phyloP scores from a whole-genome alignment of 1,140 invertebrate species.

The Drosophila teissieri region DNA sequence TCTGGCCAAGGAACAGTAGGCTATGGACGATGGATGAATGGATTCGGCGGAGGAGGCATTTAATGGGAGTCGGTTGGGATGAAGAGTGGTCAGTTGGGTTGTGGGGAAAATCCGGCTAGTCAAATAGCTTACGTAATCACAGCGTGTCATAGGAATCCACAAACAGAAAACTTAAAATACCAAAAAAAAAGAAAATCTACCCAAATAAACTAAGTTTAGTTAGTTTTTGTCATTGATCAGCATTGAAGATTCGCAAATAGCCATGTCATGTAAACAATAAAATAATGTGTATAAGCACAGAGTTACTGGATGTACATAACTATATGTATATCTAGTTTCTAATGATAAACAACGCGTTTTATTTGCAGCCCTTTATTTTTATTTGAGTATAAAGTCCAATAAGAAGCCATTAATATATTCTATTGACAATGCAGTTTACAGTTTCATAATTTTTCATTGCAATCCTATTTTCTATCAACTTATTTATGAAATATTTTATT shows the following conservation, averaged over 20 bases:
- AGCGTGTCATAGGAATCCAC: slow-evolving; percentile 21
- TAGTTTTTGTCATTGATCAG: slow-evolving; percentile 33
- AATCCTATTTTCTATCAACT: neutral
- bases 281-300: slow-evolving; percentile 5
- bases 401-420: no score
- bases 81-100: slow-evolving; percentile 9
- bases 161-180: slow-evolving; percentile 28
- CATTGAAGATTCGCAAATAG: slow-evolving; percentile 18
- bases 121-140: slow-evolving; percentile 19
- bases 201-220: slow-evolving; percentile 24
- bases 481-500: neutral
- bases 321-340: slow-evolving; percentile 6
- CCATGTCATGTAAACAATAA: slow-evolving; percentile 21
- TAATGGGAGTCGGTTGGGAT: slow-evolving; percentile 5
- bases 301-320: slow-evolving; percentile 13
- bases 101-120: slow-evolving; percentile 25
- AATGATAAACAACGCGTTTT: neutral
- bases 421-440: no score
- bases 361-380: neutral
- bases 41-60: slow-evolving; percentile 17
- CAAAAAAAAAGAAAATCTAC: slow-evolving; percentile 26
- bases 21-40: neutral
- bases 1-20: slow-evolving; percentile 67
- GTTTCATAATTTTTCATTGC: neutral
- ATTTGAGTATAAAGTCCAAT: neutral